A percentile compares a stretch with the other conserved stretches of the same genome.
phyloP scores from a whole-genome alignment of 2,797 vertebrate species.

The Austrolebias charrua region DNA sequence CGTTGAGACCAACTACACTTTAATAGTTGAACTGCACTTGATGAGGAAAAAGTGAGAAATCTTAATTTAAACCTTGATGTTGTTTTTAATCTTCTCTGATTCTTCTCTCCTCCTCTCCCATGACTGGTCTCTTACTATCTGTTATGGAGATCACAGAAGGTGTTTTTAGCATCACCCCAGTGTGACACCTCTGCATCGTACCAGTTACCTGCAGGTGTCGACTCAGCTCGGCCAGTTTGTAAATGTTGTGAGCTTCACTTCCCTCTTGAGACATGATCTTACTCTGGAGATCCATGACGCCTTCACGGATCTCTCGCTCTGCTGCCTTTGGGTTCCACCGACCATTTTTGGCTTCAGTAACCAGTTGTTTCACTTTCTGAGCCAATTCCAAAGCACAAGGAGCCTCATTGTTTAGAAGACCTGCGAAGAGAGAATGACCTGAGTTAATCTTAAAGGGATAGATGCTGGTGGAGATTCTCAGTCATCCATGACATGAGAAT shows the following conservation, averaged over 20 bases:
- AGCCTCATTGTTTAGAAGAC: conserved; percentile 65
- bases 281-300: conserved; percentile 68
- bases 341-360: conserved; percentile 61
- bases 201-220: conserved; percentile 79
- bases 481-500: no score
- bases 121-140: conserved; percentile 85
- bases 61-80: conserved; percentile 33
- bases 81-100: conserved; percentile 51
- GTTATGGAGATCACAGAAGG: conserved; percentile 15
- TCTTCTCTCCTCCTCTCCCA: conserved; percentile 75
- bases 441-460: no score
- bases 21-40: neutral
- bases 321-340: conserved; percentile 75
- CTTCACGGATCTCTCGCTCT: conserved; percentile 44
- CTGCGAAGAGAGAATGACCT: conserved; percentile 29
- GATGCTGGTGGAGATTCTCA: no score
- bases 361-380: conserved; percentile 60
- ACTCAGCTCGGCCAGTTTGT: conserved; percentile 72
- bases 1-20: neutral
- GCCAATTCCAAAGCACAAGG: conserved; percentile 76
- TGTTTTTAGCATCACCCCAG: conserved; percentile 6
- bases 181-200: neutral
- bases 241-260: conserved; percentile 48
- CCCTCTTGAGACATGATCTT: conserved; percentile 66
- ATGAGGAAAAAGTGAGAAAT: neutral